These are phyloP conservation scores for Dasyprocta punctata DNA, from an alignment of 2,113 vertebrate genomes.

Conservation along the genomic window DNA sequence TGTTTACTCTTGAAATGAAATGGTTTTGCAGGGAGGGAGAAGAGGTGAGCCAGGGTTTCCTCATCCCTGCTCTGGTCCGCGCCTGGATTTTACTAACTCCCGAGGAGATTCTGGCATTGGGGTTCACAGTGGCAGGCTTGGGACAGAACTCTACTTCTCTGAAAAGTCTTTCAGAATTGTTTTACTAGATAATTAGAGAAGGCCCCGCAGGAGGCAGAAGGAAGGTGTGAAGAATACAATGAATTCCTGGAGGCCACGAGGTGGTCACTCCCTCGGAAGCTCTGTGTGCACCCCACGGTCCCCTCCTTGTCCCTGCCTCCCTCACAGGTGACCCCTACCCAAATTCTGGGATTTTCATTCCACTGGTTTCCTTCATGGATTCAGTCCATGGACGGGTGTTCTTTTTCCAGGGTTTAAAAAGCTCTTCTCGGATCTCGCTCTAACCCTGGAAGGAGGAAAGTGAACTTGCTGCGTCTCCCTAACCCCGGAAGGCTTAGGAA, in stretches of 20 bases:
- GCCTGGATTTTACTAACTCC: slow-evolving; percentile 11
- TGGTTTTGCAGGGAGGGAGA: background rate
- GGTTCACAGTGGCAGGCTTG: background rate
- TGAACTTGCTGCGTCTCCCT: no score
- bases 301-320: background rate
- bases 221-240: background rate
- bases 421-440: background rate
- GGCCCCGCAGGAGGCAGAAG: background rate
- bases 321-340: background rate
- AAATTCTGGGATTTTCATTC: background rate
- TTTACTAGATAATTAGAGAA: slow-evolving; percentile 32
- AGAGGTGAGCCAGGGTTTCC: background rate
- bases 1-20: no score
- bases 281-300: background rate
- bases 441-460: no score
- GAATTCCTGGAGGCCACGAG: background rate
- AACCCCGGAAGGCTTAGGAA: background rate
- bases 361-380: slow-evolving; percentile 18
- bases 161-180: background rate
- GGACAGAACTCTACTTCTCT: background rate
- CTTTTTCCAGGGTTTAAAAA: slow-evolving; percentile 5
- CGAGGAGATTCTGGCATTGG: background rate
- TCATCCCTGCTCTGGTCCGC: background rate
- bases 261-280: background rate
- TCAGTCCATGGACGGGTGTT: background rate